Evolutionary conservation across 2,888 invertebrate genomes (phyloP).

Genomic region (Antitype chi): DNA sequence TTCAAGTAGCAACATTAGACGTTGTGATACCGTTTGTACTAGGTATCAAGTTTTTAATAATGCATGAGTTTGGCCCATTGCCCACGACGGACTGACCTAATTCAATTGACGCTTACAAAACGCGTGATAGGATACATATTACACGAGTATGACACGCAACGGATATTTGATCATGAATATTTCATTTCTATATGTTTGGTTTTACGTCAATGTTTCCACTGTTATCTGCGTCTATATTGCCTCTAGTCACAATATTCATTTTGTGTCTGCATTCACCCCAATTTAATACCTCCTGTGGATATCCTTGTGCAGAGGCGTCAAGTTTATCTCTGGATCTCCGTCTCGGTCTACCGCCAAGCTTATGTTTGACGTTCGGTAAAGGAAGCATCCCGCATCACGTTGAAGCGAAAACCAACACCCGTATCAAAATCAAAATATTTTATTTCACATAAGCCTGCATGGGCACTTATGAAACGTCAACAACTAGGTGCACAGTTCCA

Average conservation of each 20-base stretch:
- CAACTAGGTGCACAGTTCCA: too few relatives aligned
- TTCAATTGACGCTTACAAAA: constrained; percentile 62
- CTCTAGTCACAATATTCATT: constrained; percentile 22
- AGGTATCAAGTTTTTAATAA: constrained; percentile 54
- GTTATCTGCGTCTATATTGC: constrained; percentile 16
- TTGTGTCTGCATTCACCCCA: constrained; percentile 12
- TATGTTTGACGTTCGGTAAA: constrained; percentile 19
- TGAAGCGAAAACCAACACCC: neutral
- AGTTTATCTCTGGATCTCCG: constrained; percentile 52
- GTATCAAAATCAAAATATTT: too few relatives aligned
- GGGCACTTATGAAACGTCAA: too few relatives aligned
- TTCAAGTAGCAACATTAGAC: constrained; percentile 1
- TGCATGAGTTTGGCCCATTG: constrained; percentile 59
- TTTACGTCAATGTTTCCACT: constrained; percentile 35
- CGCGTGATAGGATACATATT: constrained; percentile 57
- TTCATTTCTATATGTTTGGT: constrained; percentile 35
- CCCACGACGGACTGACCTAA: constrained; percentile 54
- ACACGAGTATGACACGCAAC: constrained; percentile 55
- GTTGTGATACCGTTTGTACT: constrained; percentile 33
- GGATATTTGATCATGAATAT: constrained; percentile 51
- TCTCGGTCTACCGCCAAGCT: constrained; percentile 42
- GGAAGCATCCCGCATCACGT: constrained; percentile 16
- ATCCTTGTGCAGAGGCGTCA: constrained; percentile 27
- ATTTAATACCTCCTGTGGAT: constrained; percentile 46
- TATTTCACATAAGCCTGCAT: too few relatives aligned